Base-by-base conservation (phyloP, 2,797 vertebrate species). In the Falco rusticolus region DNA sequence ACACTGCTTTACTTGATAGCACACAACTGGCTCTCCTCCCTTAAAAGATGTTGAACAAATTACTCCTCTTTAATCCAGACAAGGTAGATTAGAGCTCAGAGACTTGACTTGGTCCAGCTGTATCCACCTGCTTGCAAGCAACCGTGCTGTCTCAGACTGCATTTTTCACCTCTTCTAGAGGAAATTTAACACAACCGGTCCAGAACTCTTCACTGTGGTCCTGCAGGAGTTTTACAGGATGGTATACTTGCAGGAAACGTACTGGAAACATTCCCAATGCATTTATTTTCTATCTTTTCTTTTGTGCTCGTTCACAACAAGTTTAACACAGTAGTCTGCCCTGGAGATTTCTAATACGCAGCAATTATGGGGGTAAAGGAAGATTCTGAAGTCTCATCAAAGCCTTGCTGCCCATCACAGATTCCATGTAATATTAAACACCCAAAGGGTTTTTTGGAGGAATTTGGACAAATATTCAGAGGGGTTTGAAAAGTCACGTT, bases 11-110 rank as follows among this genome's bases (percentile, higher is more conserved):
- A 81, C 90, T 89, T 63, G 89, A 90, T 26, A 86, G 61, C 60
- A 29, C 91, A 84, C 93, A 91, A 93, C 89, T 84, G 97, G 94
- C 87, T 93, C 91, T 56, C 91, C 87, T 95, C 91, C 66, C 82
- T 43, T 43, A 37, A 88, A 96, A 97, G 93, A 97, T 77, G 94
- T 93, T 83, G 93, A 98, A 97, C 97, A 97, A 97, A 98, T 97
- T 89, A 91, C 93, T 97, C 68, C 93, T 90, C 91, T 96, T 97
- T 96, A 96, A 97, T 97, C 91, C 97, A 97, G 98, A 98, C 98
- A 97, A 97, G 96, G 96, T 74, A 96, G 94, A 95, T 84, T 70
- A 89, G 85, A 93, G 89, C 89, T 95, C 94, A 91, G 97, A 96
- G 96, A 64, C 92, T 81, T 90, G 94, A 95, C 91, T 94, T 75